A percentile compares a stretch with the other conserved stretches of the same genome.
phyloP scores from a whole-genome alignment of 2,113 vertebrate genomes.

The Scartelaos histophorus region DNA sequence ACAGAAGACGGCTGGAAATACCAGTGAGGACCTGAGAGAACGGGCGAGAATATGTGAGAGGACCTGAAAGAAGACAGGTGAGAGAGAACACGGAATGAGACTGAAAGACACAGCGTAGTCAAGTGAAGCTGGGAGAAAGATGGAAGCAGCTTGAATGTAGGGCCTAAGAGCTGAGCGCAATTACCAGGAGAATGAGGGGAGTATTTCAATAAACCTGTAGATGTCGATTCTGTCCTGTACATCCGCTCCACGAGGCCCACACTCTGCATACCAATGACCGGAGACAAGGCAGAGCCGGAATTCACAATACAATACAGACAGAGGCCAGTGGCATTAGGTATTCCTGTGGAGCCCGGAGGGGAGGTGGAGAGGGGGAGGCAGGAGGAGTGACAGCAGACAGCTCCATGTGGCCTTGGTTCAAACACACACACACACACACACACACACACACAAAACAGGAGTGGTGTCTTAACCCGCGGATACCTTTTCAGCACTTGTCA shows the following conservation, averaged over 20 bases:
- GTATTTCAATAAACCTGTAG: conserved; percentile 70
- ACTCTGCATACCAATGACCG: conserved; percentile 70
- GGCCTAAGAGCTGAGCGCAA: conserved; percentile 50
- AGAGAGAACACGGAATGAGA: conserved; percentile 18
- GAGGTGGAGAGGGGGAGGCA: conserved; percentile 8
- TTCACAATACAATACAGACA: conserved; percentile 67
- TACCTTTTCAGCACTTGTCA: conserved; percentile 11
- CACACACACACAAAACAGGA: conserved; percentile 42
- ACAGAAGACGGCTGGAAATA: not conserved
- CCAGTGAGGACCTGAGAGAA: conserved; percentile 7
- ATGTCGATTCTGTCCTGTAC: conserved; percentile 56
- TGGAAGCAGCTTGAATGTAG: conserved; percentile 15
- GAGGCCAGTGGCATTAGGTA: conserved; percentile 49
- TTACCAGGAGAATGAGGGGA: conserved; percentile 60
- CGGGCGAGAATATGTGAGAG: not conserved
- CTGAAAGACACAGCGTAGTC: conserved; percentile 17
- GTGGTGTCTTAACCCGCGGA: conserved; percentile 5
- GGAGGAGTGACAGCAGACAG: conserved; percentile 13
- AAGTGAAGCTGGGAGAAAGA: conserved; percentile 15
- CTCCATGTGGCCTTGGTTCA: conserved; percentile 29
- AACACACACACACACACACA: conserved; percentile 45
- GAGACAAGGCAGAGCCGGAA: conserved; percentile 56
- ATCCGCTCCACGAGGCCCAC: conserved; percentile 46
- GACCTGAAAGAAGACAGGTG: conserved; percentile 18
- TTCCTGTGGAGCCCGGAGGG: conserved; percentile 40